Conservation (phyloP, 2,113 vertebrate genomes). For the Saguinus midas region DNA sequence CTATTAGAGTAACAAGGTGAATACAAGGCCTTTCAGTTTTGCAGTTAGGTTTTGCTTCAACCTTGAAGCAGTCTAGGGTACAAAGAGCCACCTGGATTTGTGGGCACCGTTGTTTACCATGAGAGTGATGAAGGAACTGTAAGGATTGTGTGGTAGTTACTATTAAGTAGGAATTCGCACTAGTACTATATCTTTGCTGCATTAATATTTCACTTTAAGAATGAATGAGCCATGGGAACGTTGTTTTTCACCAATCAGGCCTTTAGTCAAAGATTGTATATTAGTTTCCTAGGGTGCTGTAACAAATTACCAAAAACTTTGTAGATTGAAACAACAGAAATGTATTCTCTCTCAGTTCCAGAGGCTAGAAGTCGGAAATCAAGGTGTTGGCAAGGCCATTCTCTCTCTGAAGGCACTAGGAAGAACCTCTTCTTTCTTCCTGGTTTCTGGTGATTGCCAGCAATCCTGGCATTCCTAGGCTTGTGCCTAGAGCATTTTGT, state of each 20-base stretch:
- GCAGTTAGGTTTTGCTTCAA: neutral
- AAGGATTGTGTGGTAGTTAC: neutral
- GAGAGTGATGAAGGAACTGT: neutral
- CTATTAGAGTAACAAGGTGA: neutral
- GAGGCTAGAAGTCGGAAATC: neutral
- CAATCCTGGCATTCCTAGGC: neutral
- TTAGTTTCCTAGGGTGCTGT: neutral
- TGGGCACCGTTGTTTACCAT: fast-evolving
- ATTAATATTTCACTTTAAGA: neutral
- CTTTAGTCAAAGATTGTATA: neutral
- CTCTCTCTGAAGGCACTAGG: neutral
- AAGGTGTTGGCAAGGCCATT: neutral
- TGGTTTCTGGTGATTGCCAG: neutral
- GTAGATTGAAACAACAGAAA: neutral
- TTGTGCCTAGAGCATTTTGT: no score
- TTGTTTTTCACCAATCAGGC: neutral
- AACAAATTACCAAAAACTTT: neutral
- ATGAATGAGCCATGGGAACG: neutral
- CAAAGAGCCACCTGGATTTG: neutral
- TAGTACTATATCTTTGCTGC: neutral
- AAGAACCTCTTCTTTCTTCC: neutral
- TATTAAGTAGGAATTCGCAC: neutral
- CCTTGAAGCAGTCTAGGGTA: neutral
- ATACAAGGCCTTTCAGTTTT: neutral
- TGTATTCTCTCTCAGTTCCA: neutral